phyloP scores from a whole-genome alignment of 2,113 vertebrate species.

The Columbina picui region DNA sequence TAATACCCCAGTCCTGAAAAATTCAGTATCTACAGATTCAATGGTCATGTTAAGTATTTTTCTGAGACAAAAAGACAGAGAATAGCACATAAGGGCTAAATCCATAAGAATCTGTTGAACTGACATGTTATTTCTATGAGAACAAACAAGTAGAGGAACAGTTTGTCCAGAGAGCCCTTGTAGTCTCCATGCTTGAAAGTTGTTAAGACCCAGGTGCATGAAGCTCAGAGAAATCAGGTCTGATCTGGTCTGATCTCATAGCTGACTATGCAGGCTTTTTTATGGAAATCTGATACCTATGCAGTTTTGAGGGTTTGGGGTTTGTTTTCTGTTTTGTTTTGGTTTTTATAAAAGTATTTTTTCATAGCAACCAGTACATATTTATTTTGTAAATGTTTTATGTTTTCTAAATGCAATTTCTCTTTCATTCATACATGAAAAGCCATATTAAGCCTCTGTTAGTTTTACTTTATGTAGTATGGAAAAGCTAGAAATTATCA shows the following conservation, averaged over 20 bases:
- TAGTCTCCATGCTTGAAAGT: not conserved
- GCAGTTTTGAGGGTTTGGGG: not conserved
- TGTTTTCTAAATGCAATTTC: not conserved
- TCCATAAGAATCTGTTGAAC: not conserved
- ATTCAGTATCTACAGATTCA: not conserved
- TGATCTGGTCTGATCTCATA: not conserved
- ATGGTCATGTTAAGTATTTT: not conserved
- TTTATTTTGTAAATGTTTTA: not conserved
- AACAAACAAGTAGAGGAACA: not conserved
- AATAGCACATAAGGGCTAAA: not conserved
- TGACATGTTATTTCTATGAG: not conserved
- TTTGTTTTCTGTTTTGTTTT: not conserved
- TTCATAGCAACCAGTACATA: not conserved
- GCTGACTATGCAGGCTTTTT: not conserved
- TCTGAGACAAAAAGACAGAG: not conserved
- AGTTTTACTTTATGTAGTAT: not conserved
- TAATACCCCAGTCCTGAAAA: not conserved
- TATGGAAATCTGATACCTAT: not conserved
- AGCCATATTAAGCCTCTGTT: not conserved
- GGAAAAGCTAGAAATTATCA: not conserved
- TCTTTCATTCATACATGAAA: not conserved
- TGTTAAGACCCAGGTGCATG: not conserved
- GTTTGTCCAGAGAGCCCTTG: not conserved
- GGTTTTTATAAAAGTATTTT: not conserved
- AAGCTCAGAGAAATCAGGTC: not conserved